These are phyloP conservation scores for Callaeas wilsoni DNA, from an alignment of 2,113 vertebrate species.

Conservation along the genomic window DNA sequence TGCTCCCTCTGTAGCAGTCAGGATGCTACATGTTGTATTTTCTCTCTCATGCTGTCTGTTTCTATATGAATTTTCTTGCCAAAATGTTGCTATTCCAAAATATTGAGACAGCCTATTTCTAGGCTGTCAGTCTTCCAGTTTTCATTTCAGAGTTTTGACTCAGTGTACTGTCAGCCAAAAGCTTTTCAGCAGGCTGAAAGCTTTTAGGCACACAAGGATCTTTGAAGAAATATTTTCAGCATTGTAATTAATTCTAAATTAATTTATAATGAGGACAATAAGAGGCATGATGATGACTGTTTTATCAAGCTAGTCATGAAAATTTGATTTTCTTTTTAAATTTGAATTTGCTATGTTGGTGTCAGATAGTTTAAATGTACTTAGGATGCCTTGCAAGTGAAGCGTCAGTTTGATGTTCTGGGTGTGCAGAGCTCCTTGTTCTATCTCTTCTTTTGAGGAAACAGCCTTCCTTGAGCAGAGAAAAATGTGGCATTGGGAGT, in stretches of 20 bases:
- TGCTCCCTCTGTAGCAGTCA: background rate
- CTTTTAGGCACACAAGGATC: background rate
- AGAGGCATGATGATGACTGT: background rate
- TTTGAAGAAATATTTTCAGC: background rate
- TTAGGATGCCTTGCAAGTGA: background rate
- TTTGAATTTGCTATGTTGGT: background rate
- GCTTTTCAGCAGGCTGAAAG: conserved; percentile 9
- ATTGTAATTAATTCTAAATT: background rate
- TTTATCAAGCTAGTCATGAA: background rate
- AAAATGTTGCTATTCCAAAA: conserved; percentile 26
- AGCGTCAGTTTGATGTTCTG: fast-evolving
- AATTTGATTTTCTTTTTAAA: background rate
- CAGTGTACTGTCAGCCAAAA: conserved; percentile 18
- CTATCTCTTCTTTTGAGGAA: background rate
- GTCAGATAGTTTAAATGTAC: background rate
- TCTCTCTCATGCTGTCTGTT: background rate
- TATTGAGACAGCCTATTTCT: conserved; percentile 42
- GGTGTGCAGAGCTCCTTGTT: background rate
- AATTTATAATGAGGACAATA: background rate
- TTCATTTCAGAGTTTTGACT: conserved; percentile 38
- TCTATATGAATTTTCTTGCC: conserved; percentile 1
- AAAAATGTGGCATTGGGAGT: background rate
- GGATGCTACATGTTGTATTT: background rate
- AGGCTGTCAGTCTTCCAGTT: conserved; percentile 38
- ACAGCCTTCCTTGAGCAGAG: background rate